Percentiles rank a stretch among this genome's conserved stretches.
These are phyloP conservation scores for Pygoscelis antarcticus DNA, from an alignment of 2,113 vertebrate genomes.

Conservation along the genomic window DNA sequence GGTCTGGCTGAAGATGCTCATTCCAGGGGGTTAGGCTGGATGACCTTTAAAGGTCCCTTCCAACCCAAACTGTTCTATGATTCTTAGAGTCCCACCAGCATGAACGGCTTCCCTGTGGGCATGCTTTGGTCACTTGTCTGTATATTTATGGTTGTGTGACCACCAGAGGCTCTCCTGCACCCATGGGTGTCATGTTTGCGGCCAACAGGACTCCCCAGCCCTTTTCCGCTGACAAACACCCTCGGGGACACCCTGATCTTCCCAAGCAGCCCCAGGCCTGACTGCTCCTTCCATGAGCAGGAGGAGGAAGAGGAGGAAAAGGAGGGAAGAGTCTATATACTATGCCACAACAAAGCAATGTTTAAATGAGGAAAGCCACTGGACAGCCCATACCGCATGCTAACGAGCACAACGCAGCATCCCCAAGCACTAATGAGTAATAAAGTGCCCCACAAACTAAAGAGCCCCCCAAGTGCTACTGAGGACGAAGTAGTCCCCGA, in stretches of 20 bases:
- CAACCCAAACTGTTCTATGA: no score
- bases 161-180: neutral
- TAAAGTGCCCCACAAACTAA: conserved; percentile 60
- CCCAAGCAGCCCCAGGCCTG: neutral
- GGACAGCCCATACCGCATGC: neutral
- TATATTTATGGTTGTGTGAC: neutral
- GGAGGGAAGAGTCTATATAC: neutral
- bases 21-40: no score
- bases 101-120: neutral
- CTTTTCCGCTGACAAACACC: neutral
- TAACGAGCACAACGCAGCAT: neutral
- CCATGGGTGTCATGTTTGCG: fast-evolving
- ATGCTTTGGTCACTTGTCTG: neutral
- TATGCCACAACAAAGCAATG: neutral
- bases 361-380: neutral
- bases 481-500: conserved; percentile 57
- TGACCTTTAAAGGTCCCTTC: no score
- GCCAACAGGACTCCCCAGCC: neutral
- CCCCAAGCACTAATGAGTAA: conserved; percentile 20
- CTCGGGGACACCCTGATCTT: neutral
- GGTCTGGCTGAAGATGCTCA: no score
- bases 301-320: neutral
- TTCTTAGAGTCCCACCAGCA: neutral
- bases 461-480: conserved; percentile 48
- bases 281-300: neutral